These are phyloP conservation scores for Idaea straminata DNA, from an alignment of 2,888 invertebrate genomes.

Conservation along the genomic window DNA sequence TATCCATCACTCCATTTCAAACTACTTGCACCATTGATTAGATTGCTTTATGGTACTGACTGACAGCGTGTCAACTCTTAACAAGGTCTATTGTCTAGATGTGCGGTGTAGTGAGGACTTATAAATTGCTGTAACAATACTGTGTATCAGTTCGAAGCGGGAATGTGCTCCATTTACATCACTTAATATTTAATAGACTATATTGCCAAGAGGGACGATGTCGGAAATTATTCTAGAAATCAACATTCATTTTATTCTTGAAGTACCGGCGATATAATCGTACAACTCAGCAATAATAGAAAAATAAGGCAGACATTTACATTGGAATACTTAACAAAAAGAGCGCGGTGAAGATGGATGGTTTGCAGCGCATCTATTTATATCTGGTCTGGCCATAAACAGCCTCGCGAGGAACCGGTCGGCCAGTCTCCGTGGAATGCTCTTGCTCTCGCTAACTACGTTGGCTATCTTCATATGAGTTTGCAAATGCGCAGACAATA, in stretches of 20 bases:
- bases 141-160: constrained; percentile 33
- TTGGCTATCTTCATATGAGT: constrained; percentile 49
- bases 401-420: constrained; percentile 70
- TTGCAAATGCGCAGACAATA: constrained; percentile 64
- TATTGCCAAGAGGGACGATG: not conserved
- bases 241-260: constrained; percentile 9
- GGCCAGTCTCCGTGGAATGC: constrained; percentile 65
- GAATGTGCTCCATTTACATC: constrained; percentile 46
- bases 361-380: constrained; percentile 72
- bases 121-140: constrained; percentile 48
- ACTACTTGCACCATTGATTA: constrained; percentile 53
- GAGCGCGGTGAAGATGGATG: constrained; percentile 68
- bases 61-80: constrained; percentile 49
- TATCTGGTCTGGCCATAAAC: constrained; percentile 75
- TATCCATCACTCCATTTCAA: constrained; percentile 55
- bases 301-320: constrained; percentile 15
- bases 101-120: constrained; percentile 38
- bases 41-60: constrained; percentile 53
- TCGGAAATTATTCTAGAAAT: not conserved
- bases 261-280: constrained; percentile 4
- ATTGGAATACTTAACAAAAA: constrained; percentile 43
- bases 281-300: constrained; percentile 4
- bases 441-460: constrained; percentile 65
- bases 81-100: constrained; percentile 56
- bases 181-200: constrained; percentile 10